These are phyloP conservation scores for Batillaria attramentaria DNA, from an alignment of 1,140 invertebrate species.

Conservation along the genomic window DNA sequence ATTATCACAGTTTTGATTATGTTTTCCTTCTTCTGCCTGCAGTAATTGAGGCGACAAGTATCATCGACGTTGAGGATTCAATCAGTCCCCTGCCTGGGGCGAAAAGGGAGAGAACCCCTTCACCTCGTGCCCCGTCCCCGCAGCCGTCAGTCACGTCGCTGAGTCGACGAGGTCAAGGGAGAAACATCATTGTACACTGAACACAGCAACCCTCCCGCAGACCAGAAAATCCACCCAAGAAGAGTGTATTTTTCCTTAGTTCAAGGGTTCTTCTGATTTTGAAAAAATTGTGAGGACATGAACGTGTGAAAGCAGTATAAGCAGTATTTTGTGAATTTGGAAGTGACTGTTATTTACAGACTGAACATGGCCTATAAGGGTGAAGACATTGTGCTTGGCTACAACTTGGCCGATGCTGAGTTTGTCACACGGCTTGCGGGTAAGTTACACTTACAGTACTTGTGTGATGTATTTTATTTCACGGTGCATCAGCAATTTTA, in stretches of 20 bases:
- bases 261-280: too few species aligned
- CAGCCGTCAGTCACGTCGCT: conserved; percentile 16
- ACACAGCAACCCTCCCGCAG: too few species aligned
- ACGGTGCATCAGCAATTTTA: too few species aligned
- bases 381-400: conserved; percentile 56
- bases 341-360: not conserved
- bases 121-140: not conserved
- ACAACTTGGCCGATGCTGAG: conserved; percentile 42
- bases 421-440: conserved; percentile 48
- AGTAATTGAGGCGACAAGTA: conserved; percentile 61
- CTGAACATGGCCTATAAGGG: conserved; percentile 5
- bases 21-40: conserved; percentile 28
- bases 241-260: too few species aligned
- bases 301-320: too few species aligned
- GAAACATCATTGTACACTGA: conserved; percentile 30
- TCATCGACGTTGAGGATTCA: conserved; percentile 33
- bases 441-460: conserved; percentile 23
- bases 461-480: not conserved
- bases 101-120: not conserved
- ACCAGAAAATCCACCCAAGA: too few species aligned
- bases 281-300: too few species aligned
- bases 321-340: not conserved
- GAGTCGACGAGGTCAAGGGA: conserved; percentile 30
- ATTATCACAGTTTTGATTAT: conserved; percentile 3
- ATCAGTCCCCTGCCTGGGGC: not conserved